Conservation (phyloP, 2,797 vertebrate species). For the Enteromius unitaeniatus region DNA sequence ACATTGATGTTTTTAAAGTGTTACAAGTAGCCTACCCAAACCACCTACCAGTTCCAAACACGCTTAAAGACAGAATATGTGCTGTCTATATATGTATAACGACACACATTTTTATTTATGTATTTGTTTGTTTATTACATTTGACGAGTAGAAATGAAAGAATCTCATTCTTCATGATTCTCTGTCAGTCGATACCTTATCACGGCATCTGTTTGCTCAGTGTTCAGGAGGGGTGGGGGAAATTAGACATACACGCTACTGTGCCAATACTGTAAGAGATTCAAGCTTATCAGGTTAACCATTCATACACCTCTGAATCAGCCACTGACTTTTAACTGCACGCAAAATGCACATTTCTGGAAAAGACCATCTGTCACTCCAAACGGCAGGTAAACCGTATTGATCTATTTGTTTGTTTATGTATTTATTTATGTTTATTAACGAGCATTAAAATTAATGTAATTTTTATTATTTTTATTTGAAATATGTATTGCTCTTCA, state of each 20-base stretch:
- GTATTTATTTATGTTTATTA: neutral
- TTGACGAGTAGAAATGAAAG: neutral
- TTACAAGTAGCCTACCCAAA: neutral
- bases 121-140: neutral
- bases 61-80: neutral
- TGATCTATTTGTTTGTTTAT: neutral
- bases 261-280: conserved; percentile 6
- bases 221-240: neutral
- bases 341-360: neutral
- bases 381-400: neutral
- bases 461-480: neutral
- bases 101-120: neutral
- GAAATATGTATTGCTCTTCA: neutral
- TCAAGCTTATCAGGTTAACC: neutral
- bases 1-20: neutral
- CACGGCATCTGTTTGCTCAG: neutral
- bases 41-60: neutral
- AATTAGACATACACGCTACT: neutral
- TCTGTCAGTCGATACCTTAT: neutral
- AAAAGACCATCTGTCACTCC: neutral
- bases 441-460: neutral
- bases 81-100: neutral
- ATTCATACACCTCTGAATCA: neutral
- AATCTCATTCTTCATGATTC: neutral
- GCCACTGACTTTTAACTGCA: neutral